Percentiles rank a stretch among this genome's conserved stretches.
phyloP scores from a whole-genome alignment of 2,888 invertebrate genomes.

The Tortricodes alternella region DNA sequence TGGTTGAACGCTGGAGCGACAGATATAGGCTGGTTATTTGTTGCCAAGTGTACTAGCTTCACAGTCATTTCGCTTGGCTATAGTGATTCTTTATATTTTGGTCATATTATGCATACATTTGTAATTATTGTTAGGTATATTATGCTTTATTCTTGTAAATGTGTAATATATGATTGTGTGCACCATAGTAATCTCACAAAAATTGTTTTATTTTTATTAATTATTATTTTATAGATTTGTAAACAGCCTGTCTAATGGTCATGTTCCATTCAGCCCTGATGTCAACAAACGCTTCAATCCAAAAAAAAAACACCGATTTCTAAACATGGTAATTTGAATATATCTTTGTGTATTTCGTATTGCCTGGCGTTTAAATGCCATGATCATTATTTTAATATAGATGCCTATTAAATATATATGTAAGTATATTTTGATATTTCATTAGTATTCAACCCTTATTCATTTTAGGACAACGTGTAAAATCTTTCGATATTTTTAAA shows the following conservation, averaged over 20 bases:
- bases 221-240: too few species aligned
- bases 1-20: conserved; percentile 3
- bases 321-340: neutral
- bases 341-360: neutral
- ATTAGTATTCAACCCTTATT: conserved; percentile 10
- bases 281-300: neutral
- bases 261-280: too few species aligned
- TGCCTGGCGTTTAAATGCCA: conserved; percentile 11
- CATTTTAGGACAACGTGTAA: neutral
- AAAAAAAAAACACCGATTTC: neutral
- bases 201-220: too few species aligned
- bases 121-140: neutral
- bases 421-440: conserved; percentile 15
- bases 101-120: neutral
- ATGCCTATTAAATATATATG: conserved; percentile 28
- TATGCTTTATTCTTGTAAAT: too few species aligned
- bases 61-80: neutral
- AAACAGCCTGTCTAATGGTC: too few species aligned
- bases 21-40: conserved; percentile 28
- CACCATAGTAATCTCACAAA: too few species aligned
- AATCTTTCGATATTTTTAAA: neutral
- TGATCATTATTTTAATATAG: conserved; percentile 8
- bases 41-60: neutral
- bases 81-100: conserved; percentile 3
- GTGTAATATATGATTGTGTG: too few species aligned